Conservation (phyloP, 2,797 vertebrate species). For the Delichon dasypus region DNA sequence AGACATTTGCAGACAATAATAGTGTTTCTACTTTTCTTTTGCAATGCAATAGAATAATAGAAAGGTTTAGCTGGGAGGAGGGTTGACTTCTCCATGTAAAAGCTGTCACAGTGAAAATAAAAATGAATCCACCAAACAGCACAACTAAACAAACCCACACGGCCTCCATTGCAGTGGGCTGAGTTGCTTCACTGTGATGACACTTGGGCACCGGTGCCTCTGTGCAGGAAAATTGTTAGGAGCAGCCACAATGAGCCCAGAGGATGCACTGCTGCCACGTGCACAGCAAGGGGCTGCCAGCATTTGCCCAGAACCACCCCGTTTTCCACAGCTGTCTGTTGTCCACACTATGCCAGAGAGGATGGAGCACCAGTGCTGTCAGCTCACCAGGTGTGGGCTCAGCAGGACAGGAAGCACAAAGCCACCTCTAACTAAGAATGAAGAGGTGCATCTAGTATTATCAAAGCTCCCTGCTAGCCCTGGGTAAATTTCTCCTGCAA, state of each 20-base stretch:
- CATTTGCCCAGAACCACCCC: neutral
- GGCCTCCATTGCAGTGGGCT: neutral
- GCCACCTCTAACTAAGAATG: neutral
- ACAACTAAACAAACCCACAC: neutral
- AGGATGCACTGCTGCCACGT: rapidly evolving
- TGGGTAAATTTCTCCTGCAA: neutral
- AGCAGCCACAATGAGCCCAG: neutral
- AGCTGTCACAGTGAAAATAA: neutral
- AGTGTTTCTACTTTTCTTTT: neutral
- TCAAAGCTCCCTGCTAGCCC: neutral
- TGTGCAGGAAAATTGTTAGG: neutral
- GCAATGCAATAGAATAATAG: neutral
- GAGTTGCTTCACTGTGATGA: neutral
- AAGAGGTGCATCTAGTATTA: neutral
- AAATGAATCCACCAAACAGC: neutral
- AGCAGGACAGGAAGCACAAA: neutral
- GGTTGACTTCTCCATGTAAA: neutral
- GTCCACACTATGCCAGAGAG: neutral
- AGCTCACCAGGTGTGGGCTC: rapidly evolving
- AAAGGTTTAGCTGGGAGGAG: neutral
- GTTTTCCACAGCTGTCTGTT: neutral
- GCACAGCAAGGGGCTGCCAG: neutral
- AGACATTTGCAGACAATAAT: neutral
- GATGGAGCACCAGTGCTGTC: neutral
- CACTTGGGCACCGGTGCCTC: neutral